These are phyloP conservation scores for Rhagoletis zephyria DNA, from an alignment of 1,140 invertebrate genomes.

Conservation along the genomic window DNA sequence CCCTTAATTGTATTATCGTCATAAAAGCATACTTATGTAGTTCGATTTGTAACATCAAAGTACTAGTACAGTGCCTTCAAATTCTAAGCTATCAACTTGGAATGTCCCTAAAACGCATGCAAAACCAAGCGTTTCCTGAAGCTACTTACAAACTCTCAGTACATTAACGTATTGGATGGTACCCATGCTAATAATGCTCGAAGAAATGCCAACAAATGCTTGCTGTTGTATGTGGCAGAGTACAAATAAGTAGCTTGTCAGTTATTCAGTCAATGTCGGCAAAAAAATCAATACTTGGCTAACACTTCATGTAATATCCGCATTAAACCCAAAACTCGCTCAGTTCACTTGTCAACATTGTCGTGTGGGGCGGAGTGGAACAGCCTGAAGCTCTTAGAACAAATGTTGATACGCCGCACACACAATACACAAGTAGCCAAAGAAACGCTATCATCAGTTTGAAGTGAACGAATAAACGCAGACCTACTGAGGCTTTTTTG, in stretches of 20 bases:
- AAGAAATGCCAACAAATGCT: not conserved
- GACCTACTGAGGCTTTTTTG: not conserved
- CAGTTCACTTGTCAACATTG: not conserved
- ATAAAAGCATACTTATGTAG: too few relatives aligned
- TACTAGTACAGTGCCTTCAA: too few relatives aligned
- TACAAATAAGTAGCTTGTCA: slow-evolving; percentile 13
- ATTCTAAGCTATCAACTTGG: not conserved
- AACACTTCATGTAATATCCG: not conserved
- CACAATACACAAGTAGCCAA: not conserved
- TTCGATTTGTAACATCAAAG: too few relatives aligned
- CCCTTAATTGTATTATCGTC: too few relatives aligned
- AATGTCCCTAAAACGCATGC: not conserved
- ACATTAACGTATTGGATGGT: not conserved
- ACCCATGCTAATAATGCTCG: not conserved
- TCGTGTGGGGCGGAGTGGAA: not conserved
- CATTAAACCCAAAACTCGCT: slow-evolving; percentile 11
- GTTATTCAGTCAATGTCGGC: not conserved
- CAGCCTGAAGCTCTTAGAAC: not conserved
- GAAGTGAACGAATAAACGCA: not conserved
- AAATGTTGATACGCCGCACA: not conserved
- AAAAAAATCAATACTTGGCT: slow-evolving; percentile 20
- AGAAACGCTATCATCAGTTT: not conserved
- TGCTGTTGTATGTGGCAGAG: not conserved
- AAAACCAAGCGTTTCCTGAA: not conserved
- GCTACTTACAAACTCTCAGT: not conserved